Evolutionary conservation across 2,797 vertebrate genomes (phyloP).

Genomic region (Anniella stebbinsi): DNA sequence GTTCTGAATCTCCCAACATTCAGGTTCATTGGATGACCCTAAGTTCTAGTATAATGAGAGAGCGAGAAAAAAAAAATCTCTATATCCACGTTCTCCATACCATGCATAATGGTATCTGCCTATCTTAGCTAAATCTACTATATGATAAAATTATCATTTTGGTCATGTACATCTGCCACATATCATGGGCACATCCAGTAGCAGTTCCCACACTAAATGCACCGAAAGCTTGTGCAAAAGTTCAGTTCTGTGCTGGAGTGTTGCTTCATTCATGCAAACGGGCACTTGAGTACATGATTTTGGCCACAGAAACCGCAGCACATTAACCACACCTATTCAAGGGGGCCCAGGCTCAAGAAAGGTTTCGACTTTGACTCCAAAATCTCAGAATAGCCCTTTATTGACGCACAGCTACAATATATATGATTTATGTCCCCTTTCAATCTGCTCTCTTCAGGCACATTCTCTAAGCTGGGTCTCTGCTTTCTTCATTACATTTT

Average conservation of each 20-base stretch:
- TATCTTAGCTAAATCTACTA: not conserved
- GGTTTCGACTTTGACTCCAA: conserved; percentile 29
- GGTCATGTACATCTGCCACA: not conserved
- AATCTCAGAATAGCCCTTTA: conserved; percentile 34
- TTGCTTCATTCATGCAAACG: not conserved
- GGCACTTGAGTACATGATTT: not conserved
- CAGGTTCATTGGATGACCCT: too few relatives aligned
- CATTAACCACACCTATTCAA: conserved; percentile 16
- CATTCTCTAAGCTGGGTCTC: conserved; percentile 14
- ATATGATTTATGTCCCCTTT: conserved; percentile 33
- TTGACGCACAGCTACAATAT: conserved; percentile 32
- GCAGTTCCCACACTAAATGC: not conserved
- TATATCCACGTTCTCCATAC: too few relatives aligned
- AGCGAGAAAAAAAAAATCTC: too few relatives aligned
- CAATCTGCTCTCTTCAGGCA: conserved; percentile 25
- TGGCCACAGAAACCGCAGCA: conserved; percentile 20
- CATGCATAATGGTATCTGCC: not conserved
- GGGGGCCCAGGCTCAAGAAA: conserved; percentile 5
- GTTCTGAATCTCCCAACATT: too few relatives aligned
- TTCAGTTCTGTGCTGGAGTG: not conserved
- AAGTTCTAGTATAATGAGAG: too few relatives aligned
- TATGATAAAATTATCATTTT: not conserved
- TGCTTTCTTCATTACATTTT: conserved; percentile 41
- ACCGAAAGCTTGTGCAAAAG: not conserved
- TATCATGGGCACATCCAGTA: not conserved